phyloP scores from a whole-genome alignment of 1,140 invertebrate genomes.

The Physella acuta region DNA sequence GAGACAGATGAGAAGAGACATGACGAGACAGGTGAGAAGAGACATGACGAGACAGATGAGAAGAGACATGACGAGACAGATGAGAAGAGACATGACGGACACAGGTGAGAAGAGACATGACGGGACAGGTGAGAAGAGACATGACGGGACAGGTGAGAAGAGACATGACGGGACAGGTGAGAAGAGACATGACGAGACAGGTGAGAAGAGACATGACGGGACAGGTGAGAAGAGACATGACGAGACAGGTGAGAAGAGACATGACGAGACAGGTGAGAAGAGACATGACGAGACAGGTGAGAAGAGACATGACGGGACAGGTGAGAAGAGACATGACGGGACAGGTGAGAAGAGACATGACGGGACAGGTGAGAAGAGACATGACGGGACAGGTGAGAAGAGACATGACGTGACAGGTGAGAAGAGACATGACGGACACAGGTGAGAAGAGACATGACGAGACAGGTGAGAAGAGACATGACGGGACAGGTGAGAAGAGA shows the following conservation, averaged over 20 bases:
- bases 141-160: background rate
- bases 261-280: background rate
- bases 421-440: background rate
- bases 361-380: background rate
- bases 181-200: no score
- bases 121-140: background rate
- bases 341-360: background rate
- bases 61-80: background rate
- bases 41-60: background rate
- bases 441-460: background rate
- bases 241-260: background rate
- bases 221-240: background rate
- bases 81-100: background rate
- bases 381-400: background rate
- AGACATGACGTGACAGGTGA: background rate
- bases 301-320: background rate
- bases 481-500: background rate
- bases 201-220: no score
- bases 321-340: background rate
- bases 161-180: background rate
- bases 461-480: background rate
- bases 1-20: constrained; percentile 10
- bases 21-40: background rate
- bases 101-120: background rate
- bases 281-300: background rate